phyloP scores from a whole-genome alignment of 1,140 invertebrate species.

The Laodelphax striatellus region DNA sequence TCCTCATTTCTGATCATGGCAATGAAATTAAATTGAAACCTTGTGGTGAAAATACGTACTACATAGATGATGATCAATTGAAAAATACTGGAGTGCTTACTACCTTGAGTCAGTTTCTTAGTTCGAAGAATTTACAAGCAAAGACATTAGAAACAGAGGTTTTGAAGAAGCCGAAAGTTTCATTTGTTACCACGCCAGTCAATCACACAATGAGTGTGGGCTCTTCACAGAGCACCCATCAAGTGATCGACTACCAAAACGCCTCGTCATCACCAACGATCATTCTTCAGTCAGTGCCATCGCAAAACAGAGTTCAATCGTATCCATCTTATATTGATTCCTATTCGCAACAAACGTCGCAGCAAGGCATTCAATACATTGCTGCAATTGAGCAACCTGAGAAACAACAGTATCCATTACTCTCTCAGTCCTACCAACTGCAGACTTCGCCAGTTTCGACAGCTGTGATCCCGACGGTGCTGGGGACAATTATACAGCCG shows the following conservation, averaged over 20 bases:
- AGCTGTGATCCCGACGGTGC: slow-evolving; percentile 36
- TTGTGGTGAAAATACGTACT: no score
- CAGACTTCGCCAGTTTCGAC: slow-evolving; percentile 37
- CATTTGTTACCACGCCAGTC: background rate
- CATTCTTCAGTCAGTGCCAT: slow-evolving; percentile 51
- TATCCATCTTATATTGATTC: slow-evolving; percentile 48
- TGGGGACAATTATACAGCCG: slow-evolving; percentile 51
- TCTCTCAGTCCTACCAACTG: slow-evolving; percentile 29
- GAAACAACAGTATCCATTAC: slow-evolving; percentile 42
- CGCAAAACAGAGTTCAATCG: slow-evolving; percentile 45
- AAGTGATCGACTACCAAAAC: background rate
- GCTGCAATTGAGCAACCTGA: slow-evolving; percentile 51
- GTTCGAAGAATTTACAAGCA: no score
- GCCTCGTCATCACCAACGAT: slow-evolving; percentile 38
- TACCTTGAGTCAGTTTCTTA: no score
- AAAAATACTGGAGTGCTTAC: no score
- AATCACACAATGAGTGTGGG: background rate
- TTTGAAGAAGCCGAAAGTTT: background rate
- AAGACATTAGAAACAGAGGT: background rate
- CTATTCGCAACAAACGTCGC: slow-evolving; percentile 48
- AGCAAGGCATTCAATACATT: slow-evolving; percentile 56
- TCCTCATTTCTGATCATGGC: no score
- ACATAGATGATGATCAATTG: no score
- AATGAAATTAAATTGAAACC: no score
- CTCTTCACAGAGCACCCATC: background rate